Base-by-base conservation (phyloP, 2,113 vertebrate species). In the Sprattus sprattus region DNA sequence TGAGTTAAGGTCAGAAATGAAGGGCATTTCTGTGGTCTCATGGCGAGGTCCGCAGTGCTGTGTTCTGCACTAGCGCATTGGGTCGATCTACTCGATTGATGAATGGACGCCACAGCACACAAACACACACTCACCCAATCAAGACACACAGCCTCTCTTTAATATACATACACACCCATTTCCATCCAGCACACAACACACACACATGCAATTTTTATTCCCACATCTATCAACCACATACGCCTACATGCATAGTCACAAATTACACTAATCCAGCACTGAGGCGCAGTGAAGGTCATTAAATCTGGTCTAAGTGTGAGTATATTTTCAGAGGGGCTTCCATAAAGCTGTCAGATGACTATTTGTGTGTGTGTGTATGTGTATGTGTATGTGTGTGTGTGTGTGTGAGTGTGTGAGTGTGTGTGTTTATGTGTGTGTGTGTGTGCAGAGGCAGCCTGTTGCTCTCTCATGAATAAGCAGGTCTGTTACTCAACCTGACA, bases 391-490 rank as follows among this genome's bases (percentile, higher is more conserved):
- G 9, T 75, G 60, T 75, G 64, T 71, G 39, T 71, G 49, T 18
- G 39, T 50, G 10, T 78, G 25, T 78, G 71, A 44, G 28, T 78
- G 25, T 78, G 28, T 78, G 71, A 44, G 28, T 78, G 67, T 28
- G 20, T 64, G 60, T 64, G 22, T 64, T 22, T 64, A 20, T 75
- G 9, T 75, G 60, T 75, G 64, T 71, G 39, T 71, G 49, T 18
- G 39, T 50, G 18, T 11, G 25, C 49, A 54, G 81, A 89, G n/a
- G 46, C 11, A 82, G 81, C 67, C 78, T 85, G 85, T 82, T 85
- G 83, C 67, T 57, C 47, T 81, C 67, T 90, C 86, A 87, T 89
- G 85, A 91, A 91, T 89, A 91, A 91, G 87, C 87, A 91, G 83
- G 71, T 64, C 88, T 87, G 85, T 91, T 88, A 84, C 54, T 88